Base-by-base conservation (phyloP, 2,888 invertebrate species). In the Leptinotarsa haldemani region DNA sequence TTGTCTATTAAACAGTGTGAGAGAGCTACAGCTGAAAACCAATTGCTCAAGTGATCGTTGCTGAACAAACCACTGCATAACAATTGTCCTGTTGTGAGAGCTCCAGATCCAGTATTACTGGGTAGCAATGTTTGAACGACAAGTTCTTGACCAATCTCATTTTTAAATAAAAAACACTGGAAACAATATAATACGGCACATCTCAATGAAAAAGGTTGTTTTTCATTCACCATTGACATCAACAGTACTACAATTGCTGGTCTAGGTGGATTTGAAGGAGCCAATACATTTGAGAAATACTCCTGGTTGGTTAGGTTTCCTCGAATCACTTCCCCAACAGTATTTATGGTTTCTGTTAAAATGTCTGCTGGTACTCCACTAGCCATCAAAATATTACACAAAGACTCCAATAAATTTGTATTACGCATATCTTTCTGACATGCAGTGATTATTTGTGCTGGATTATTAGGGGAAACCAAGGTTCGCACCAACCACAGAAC, bases 161-260 rank as follows among this genome's bases (percentile, higher is more conserved):
- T 99, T 88, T 95, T 96, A 86, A 94, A 96, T 12, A 99, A 89
- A 86, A 95, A 99, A 86, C 97, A 97, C 89, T 99, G 94, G 87
- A 99, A 56, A 53, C 97, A 98, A 87, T 99, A 99, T 1, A 99
- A 91, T 2, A 99, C 97, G 0, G 99, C 95, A 86, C 97, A 97
- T 76, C 99, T 93, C 83, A 92, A 85, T 4, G 90, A 88, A 85
- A 99, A 95, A 0, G 97, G 95, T 86, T 99, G 99, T 84, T 97
- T 98, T 86, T 99, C 99, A 86, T 98, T 98, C 7, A 97, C 97
- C 97, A 99, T 98, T 0, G 98, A 98, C 95, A 98, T 97, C 12
- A 99, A 88, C 9, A 99, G 89, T 61, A 99, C 96, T 0, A 99
- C 95, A 69, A 99, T 93, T 0, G 97, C 97, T 0, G 98, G 96